Percentiles rank a stretch among this genome's conserved stretches.
These are phyloP conservation scores for Nomada ruficornis DNA, from an alignment of 2,888 invertebrate species.

Conservation along the genomic window DNA sequence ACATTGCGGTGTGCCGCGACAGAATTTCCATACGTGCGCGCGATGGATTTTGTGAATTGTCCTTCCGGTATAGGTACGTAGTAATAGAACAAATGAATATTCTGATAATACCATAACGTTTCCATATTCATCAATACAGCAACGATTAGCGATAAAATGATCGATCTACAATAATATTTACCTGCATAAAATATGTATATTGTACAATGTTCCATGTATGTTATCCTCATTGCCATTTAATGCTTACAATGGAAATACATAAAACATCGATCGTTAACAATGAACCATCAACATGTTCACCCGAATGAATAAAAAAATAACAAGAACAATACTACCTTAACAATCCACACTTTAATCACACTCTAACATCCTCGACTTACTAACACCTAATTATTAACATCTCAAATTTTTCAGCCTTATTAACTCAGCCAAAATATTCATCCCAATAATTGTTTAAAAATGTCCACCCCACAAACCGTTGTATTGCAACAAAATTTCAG, in stretches of 20 bases:
- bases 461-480: neutral
- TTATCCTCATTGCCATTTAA: neutral
- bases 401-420: too few relatives aligned
- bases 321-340: too few relatives aligned
- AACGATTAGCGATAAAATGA: conserved; percentile 25
- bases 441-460: neutral
- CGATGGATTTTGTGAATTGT: conserved; percentile 9
- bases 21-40: neutral
- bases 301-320: too few relatives aligned
- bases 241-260: neutral
- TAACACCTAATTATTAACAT: too few relatives aligned
- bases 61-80: too few relatives aligned
- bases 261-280: too few relatives aligned
- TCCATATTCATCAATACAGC: neutral
- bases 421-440: too few relatives aligned
- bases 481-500: neutral
- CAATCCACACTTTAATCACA: too few relatives aligned
- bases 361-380: too few relatives aligned
- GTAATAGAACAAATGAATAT: conserved; percentile 10
- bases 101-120: conserved; percentile 14
- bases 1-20: neutral
- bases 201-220: neutral
- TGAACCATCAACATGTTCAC: too few relatives aligned
- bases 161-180: conserved; percentile 16
- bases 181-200: too few relatives aligned